These are phyloP conservation scores for Heteropelma amictum DNA, from an alignment of 2,888 invertebrate genomes.

Conservation along the genomic window DNA sequence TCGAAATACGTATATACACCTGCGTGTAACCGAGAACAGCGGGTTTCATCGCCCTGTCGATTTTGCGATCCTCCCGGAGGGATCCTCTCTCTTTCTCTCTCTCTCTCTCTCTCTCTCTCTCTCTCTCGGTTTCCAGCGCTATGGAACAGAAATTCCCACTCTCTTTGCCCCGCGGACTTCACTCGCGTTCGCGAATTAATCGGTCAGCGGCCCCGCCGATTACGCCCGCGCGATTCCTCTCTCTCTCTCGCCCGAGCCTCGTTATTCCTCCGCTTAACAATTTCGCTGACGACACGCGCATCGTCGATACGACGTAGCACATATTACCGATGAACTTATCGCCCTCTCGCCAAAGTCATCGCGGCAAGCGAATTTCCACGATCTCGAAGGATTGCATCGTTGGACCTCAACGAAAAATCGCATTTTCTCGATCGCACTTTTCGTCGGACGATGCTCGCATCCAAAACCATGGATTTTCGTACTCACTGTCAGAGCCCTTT, in stretches of 20 bases:
- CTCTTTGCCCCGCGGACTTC: conserved; percentile 11
- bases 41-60: conserved; percentile 8
- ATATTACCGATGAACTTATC: too few relatives aligned
- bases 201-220: conserved; percentile 53
- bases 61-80: conserved; percentile 7
- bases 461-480: too few relatives aligned
- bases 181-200: conserved; percentile 49
- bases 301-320: neutral
- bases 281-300: neutral
- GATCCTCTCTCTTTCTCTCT: conserved; percentile 18
- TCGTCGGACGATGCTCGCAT: too few relatives aligned
- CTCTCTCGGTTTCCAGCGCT: neutral
- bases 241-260: conserved; percentile 23
- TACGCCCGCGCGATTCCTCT: conserved; percentile 39
- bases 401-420: too few relatives aligned
- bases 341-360: too few relatives aligned
- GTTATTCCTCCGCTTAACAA: neutral
- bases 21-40: neutral
- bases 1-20: conserved; percentile 2
- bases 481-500: too few relatives aligned
- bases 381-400: too few relatives aligned
- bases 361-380: too few relatives aligned
- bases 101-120: conserved; percentile 4
- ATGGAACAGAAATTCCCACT: conserved; percentile 16
- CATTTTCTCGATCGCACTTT: too few relatives aligned